These are phyloP conservation scores for Phalera bucephala DNA, from an alignment of 2,888 invertebrate genomes.

Conservation along the genomic window DNA sequence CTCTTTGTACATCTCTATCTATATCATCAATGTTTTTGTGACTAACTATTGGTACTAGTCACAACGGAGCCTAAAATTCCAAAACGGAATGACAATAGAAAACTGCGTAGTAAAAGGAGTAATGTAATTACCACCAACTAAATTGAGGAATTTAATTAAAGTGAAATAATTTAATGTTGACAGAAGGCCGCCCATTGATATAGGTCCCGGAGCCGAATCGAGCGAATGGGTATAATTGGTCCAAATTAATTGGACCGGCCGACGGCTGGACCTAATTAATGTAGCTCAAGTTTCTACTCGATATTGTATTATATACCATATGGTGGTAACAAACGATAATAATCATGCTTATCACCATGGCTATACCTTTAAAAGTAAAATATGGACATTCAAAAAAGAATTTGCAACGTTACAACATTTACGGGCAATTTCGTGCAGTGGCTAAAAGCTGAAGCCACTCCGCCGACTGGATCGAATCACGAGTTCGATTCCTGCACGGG, in stretches of 20 bases:
- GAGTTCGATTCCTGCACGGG: too few species aligned
- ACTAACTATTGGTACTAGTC: too few species aligned
- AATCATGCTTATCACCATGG: too few species aligned
- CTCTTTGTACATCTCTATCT: too few species aligned
- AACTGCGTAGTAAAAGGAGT: constrained; percentile 9
- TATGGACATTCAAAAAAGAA: too few species aligned
- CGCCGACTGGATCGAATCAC: too few species aligned
- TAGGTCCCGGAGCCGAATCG: constrained; percentile 22
- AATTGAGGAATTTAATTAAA: constrained; percentile 43
- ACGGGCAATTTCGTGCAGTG: too few species aligned
- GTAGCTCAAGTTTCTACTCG: constrained; percentile 7
- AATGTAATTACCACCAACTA: constrained; percentile 30
- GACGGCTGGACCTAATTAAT: constrained; percentile 19
- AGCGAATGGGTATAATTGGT: constrained; percentile 33
- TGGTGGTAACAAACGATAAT: not conserved
- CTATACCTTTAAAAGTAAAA: too few species aligned
- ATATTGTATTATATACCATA: not conserved
- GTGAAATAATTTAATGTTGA: constrained; percentile 44
- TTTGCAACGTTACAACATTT: too few species aligned
- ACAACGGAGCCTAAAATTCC: too few species aligned
- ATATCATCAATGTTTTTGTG: too few species aligned
- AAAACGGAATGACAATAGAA: not conserved
- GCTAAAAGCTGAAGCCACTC: too few species aligned
- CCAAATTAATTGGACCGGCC: constrained; percentile 25
- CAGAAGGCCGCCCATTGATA: constrained; percentile 30